Base-by-base conservation (phyloP, 2,888 invertebrate genomes). In the Drosophila tanythrix region DNA sequence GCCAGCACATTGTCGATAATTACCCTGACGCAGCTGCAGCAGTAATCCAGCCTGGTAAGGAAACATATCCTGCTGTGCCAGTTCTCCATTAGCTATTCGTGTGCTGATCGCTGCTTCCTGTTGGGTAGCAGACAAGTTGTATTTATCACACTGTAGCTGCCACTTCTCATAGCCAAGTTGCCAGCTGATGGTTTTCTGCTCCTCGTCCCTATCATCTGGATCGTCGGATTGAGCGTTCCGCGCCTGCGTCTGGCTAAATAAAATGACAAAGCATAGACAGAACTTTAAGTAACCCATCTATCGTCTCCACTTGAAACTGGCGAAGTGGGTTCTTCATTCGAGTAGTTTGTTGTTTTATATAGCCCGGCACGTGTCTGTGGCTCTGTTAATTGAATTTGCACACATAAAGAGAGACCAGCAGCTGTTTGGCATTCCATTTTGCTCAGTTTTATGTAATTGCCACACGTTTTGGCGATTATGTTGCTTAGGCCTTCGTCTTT, bases 11-110 rank as follows among this genome's bases (percentile, higher is more conserved):
- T 84, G 82, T 11, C 88, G 73, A n/a, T 70, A 63, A 1, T 74
- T 59, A 6, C 71, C 77, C 0, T 80, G 76, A 3, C 68, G 65
- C 36, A 70, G 77, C 29, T 78, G 72, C 67, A 92, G 58, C 59
- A 92, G 35, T 59, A 93, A 58, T 7, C 90, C 93, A 29, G 85
- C 92, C 63, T 92, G 88, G 61, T 91, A 91, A 1, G 93, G 92
- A 68, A 92, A 92, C 81, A 90, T 90, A 46, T 89, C 82, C 33
- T 81, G 70, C n/a, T 82, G 79, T 4, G 92, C 92, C 51, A 90
- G 60, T 5, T 85, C 60, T 6, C 93, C 93, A n/a, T 91, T 88
- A 2, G 92, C 85, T 4, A 93, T 92, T 53, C 92, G 90, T 29
- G 76, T 82, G 40, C 35, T 60, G 3, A 67, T 58, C 33, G 58